phyloP scores from a whole-genome alignment of 2,888 invertebrate species.

The Lochmaea crataegi region DNA sequence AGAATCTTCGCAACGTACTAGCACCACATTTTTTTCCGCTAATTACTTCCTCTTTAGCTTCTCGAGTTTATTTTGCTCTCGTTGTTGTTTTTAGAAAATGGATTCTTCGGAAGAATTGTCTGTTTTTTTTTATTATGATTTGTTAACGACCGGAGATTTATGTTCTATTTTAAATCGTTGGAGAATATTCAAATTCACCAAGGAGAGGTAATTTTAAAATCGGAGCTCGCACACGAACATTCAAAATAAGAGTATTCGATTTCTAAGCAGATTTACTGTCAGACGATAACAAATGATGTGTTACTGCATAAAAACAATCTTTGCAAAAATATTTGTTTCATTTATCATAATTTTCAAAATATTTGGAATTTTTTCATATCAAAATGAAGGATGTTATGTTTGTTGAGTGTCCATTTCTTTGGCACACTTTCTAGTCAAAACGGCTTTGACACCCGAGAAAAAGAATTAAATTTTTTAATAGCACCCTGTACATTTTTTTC shows the following conservation, averaged over 20 bases:
- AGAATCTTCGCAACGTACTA: background rate
- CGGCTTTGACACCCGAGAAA: no score
- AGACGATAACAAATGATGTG: background rate
- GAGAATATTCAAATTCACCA: constrained; percentile 3
- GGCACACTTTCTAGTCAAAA: no score
- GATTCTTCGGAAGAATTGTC: background rate
- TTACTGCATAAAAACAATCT: background rate
- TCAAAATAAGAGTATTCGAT: background rate
- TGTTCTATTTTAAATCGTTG: constrained; percentile 9
- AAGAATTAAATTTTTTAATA: no score
- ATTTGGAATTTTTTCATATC: no score
- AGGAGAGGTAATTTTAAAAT: constrained; percentile 8
- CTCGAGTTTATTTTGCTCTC: background rate
- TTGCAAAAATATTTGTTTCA: background rate
- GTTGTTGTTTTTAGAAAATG: background rate
- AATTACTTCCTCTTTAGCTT: constrained; percentile 6
- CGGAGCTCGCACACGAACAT: background rate
- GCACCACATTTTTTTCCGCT: background rate
- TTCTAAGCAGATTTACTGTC: background rate
- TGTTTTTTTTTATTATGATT: background rate
- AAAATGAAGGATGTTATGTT: no score
- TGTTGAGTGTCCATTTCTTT: no score
- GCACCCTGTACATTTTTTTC: no score
- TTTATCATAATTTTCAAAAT: no score
- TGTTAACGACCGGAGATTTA: constrained; percentile 5